A percentile compares a stretch with the other conserved stretches of the same genome.
These are phyloP conservation scores for Sthenelais limicola DNA, from an alignment of 2,888 invertebrate species.

Conservation along the genomic window DNA sequence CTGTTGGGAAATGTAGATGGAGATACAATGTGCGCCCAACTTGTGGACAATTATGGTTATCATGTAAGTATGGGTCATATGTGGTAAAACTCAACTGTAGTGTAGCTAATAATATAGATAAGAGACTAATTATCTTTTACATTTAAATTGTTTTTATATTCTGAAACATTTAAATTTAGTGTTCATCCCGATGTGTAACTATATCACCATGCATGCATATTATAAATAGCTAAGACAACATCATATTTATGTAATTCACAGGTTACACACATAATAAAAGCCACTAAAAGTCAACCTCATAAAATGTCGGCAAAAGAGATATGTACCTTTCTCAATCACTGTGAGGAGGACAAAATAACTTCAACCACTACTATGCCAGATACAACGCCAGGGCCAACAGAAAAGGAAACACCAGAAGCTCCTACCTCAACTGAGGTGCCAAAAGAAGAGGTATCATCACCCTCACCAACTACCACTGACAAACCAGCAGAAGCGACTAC, in stretches of 20 bases:
- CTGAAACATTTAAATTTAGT: not conserved
- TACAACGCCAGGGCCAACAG: not conserved
- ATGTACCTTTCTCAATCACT: not conserved
- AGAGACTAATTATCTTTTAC: not conserved
- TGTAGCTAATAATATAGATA: not conserved
- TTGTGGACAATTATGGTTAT: conserved; percentile 4
- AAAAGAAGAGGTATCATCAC: not conserved
- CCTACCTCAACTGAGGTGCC: not conserved
- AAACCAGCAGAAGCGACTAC: not conserved
- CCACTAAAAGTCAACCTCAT: not conserved
- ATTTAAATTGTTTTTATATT: not conserved
- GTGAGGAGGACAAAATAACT: not conserved
- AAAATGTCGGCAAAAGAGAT: not conserved
- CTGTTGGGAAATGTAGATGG: too few relatives aligned
- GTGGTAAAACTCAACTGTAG: too few relatives aligned
- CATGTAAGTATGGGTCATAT: conserved; percentile 24
- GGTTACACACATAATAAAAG: not conserved
- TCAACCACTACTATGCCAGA: not conserved
- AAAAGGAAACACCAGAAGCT: not conserved
- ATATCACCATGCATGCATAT: not conserved
- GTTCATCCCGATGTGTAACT: not conserved
- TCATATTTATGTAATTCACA: not conserved
- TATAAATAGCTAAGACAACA: not conserved
- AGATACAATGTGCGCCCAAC: not conserved
- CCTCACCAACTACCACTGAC: not conserved